A percentile compares a stretch with the other conserved stretches of the same genome.
Evolutionary conservation across 2,797 vertebrate genomes (phyloP).

Genomic region (Poecilia wingei): DNA sequence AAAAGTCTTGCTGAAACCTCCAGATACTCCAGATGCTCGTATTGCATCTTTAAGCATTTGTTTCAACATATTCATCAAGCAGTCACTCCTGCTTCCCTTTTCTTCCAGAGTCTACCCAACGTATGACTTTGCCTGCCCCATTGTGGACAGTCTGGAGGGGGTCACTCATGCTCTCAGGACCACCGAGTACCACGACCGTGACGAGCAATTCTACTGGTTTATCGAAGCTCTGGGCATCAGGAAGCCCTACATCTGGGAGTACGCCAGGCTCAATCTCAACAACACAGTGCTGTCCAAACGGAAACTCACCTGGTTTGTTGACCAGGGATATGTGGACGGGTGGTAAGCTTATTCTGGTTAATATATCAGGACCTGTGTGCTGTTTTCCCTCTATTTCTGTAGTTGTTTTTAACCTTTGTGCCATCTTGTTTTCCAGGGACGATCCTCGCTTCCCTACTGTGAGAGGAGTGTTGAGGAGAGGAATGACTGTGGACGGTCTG

Average conservation of each 20-base stretch:
- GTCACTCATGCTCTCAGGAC: slow-evolving; percentile 97
- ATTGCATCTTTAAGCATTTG: not conserved
- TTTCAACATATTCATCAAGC: not conserved
- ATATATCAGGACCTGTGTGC: not conserved
- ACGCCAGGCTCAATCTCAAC: slow-evolving; percentile 95
- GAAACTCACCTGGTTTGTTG: slow-evolving; percentile 98
- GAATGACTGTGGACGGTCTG: slow-evolving; percentile 97
- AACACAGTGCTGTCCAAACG: slow-evolving; percentile 98
- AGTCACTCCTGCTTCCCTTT: not conserved
- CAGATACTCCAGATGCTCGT: no score
- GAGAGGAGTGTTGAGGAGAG: slow-evolving; percentile 94
- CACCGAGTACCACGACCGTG: slow-evolving; percentile 97
- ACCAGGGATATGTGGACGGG: slow-evolving; percentile 96
- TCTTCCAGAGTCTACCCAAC: slow-evolving; percentile 91
- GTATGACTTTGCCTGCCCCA: slow-evolving; percentile 97
- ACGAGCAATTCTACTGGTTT: slow-evolving; percentile 98
- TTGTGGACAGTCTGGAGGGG: slow-evolving; percentile 96
- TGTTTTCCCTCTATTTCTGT: not conserved
- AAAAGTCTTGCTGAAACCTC: no score
- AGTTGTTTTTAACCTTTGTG: slow-evolving; percentile 11
- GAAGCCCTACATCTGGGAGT: slow-evolving; percentile 97
- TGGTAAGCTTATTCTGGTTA: slow-evolving; percentile 81
- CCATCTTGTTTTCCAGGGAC: slow-evolving; percentile 82
- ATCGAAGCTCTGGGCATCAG: slow-evolving; percentile 90
- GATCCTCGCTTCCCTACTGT: slow-evolving; percentile 99